These are phyloP conservation scores for Diaphora mendica DNA, from an alignment of 2,888 invertebrate genomes.

Conservation along the genomic window DNA sequence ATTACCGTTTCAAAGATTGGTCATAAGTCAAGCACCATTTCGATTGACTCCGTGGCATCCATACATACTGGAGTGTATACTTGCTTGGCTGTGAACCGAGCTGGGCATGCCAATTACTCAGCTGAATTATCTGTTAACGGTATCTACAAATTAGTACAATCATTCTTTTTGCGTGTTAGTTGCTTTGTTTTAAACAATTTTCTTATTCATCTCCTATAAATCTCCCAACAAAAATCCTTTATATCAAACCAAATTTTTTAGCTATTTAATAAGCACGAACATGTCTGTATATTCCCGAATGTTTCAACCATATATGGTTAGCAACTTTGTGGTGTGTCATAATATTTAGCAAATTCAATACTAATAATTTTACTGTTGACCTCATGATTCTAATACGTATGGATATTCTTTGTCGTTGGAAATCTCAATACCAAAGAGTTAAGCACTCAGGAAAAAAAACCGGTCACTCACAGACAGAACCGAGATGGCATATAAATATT, in stretches of 20 bases:
- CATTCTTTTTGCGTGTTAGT: conserved; percentile 5
- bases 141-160: conserved; percentile 9
- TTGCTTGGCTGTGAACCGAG: conserved; percentile 89
- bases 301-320: neutral
- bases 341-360: neutral
- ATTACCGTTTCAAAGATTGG: conserved; percentile 87
- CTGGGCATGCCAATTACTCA: conserved; percentile 88
- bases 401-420: neutral
- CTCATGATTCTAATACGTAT: neutral
- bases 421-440: neutral
- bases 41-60: conserved; percentile 90
- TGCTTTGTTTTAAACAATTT: conserved; percentile 69
- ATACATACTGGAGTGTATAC: conserved; percentile 92
- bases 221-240: neutral
- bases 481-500: neutral
- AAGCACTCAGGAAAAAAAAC: neutral
- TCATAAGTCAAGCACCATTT: conserved; percentile 89
- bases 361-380: neutral
- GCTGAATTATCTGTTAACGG: conserved; percentile 79
- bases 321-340: neutral
- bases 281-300: neutral
- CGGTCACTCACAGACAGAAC: neutral
- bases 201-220: neutral
- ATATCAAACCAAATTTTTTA: neutral
- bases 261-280: neutral